Conservation (phyloP, 2,113 vertebrate genomes). For the Microcebus jonahi region DNA sequence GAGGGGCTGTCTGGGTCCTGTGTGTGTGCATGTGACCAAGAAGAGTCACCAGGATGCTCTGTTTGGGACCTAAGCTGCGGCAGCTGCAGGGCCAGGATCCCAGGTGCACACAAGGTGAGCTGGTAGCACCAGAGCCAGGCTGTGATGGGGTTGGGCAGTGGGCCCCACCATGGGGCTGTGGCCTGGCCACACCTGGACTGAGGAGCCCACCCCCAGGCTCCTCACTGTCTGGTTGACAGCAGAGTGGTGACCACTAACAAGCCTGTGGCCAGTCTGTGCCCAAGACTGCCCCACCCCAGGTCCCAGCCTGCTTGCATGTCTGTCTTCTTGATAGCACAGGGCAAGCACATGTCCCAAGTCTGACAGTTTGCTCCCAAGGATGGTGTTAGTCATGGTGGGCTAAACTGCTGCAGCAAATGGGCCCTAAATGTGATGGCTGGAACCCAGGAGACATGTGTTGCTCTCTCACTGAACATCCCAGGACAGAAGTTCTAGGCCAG, state of each 20-base stretch:
- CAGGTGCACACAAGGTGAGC: not conserved
- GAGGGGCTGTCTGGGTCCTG: not conserved
- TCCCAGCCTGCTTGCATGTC: accelerated
- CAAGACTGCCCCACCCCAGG: not conserved
- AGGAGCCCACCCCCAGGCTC: not conserved
- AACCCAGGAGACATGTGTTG: not conserved
- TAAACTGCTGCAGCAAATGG: not conserved
- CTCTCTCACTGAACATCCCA: not conserved
- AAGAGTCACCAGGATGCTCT: not conserved
- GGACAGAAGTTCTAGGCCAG: not conserved
- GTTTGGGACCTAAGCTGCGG: too few species aligned
- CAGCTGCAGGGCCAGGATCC: not conserved
- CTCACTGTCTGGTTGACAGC: not conserved
- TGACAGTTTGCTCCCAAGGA: not conserved
- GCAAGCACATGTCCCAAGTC: not conserved
- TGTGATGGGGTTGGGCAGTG: not conserved
- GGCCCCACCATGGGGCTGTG: accelerated
- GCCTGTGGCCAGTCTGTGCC: not conserved
- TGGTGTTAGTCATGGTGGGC: not conserved
- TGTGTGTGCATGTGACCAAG: not conserved
- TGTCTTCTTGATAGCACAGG: not conserved
- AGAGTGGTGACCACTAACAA: not conserved
- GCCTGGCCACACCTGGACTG: not conserved
- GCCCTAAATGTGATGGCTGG: not conserved
- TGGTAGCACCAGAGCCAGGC: not conserved